Evolutionary conservation across 2,888 invertebrate species (phyloP), one percentile per base, ranked within the genome.

Genomic region (Melanostoma scalare): DNA sequence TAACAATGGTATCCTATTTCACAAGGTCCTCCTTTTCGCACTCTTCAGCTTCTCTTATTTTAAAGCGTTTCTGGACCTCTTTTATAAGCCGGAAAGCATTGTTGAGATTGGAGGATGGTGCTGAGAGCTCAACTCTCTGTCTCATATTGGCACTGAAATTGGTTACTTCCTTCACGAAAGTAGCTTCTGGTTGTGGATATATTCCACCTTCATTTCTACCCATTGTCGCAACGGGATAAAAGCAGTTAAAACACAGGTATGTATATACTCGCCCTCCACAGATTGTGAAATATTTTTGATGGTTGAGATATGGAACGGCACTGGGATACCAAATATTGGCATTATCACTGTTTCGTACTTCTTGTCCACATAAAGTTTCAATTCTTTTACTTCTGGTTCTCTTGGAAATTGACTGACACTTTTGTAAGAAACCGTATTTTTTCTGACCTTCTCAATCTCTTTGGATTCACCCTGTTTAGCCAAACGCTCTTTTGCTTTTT

Each of bases 241-340:
- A 99, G 92, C 99, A 99, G 92, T 99, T 99, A 88, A 99, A 96
- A 90, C 96, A 95, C 87, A 99, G 94, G 92, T 99, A 99, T 0
- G 99, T 99, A 92, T n/a, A n/a, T 98, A 99, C 91, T 99, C 99
- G 4, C 99, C 90, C 92, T 99, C 99, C 9, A 99, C 97, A 0
- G 98, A 98, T 91, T 98, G 98, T 0, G 98, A 98, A 88, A 99
- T 98, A 91, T 99, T 99, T 93, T 99, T 99, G 69, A 99, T 97
- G 4, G 98, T 99, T 3, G 99, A 98, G 90, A 99, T 99, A 91
- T 99, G 99, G 91, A 98, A 99, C 69, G 99, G 99, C 80, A 98
- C 98, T 0, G 99, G 96, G 55, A 97, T 93, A 77, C 99, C 99
- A 92, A 97, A 99, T 87, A 99, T 95, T 2, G 99, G 99, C 89